Evolutionary conservation across 2,888 invertebrate species (phyloP).

Genomic region (Parthenolecanium corni): DNA sequence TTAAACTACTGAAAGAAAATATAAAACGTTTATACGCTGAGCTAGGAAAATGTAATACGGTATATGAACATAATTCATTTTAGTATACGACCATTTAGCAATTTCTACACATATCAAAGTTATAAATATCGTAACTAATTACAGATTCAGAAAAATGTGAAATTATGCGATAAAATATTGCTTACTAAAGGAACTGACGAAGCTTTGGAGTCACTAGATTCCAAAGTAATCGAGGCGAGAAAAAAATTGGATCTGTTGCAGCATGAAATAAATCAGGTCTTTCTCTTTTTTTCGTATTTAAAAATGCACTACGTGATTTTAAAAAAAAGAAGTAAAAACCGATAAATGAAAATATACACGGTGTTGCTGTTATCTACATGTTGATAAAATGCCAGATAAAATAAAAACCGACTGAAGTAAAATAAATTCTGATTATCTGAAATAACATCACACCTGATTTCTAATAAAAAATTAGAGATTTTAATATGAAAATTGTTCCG

Average conservation of each 20-base stretch:
- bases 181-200: conserved; percentile 43
- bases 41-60: conserved; percentile 39
- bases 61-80: conserved; percentile 7
- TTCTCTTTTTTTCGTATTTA: no score
- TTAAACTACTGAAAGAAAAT: conserved; percentile 59
- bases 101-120: background rate
- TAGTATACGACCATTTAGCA: background rate
- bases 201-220: conserved; percentile 48
- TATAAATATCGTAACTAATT: background rate
- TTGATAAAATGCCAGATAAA: no score
- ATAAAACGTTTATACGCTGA: conserved; percentile 52
- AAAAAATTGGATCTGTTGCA: conserved; percentile 62
- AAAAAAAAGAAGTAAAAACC: background rate
- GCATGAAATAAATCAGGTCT: conserved; percentile 50
- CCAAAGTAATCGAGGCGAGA: conserved; percentile 56
- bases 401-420: no score
- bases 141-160: conserved; percentile 36
- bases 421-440: no score
- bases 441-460: no score
- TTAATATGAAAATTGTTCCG: no score
- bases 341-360: background rate
- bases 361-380: no score
- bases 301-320: background rate
- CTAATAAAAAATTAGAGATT: no score
- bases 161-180: conserved; percentile 33